A percentile compares a stretch with the other conserved stretches of the same genome.
These are phyloP conservation scores for Rhynchotus rufescens DNA, from an alignment of 2,797 vertebrate genomes.

Conservation along the genomic window DNA sequence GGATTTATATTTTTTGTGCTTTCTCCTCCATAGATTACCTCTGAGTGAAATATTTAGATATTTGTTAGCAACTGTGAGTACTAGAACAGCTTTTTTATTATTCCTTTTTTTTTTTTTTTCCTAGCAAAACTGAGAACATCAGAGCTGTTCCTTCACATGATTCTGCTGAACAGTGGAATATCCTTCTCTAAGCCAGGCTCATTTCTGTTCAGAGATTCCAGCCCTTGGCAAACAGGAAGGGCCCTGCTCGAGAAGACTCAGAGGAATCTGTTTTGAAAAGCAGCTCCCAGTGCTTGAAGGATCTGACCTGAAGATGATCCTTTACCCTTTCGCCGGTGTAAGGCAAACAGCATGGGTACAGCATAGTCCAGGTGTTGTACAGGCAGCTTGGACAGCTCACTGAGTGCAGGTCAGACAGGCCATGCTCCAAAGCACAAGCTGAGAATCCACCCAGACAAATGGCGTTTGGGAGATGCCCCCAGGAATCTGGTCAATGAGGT, in stretches of 20 bases:
- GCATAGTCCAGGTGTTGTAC: fast-evolving
- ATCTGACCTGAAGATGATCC: neutral
- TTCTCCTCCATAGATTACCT: neutral
- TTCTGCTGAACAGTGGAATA: fast-evolving
- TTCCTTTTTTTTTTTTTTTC: no score
- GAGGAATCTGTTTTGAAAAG: neutral
- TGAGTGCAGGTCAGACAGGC: neutral
- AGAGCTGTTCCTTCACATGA: neutral
- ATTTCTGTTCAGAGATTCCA: neutral
- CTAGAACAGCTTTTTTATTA: neutral
- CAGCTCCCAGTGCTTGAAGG: neutral
- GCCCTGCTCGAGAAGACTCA: neutral
- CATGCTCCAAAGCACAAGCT: neutral
- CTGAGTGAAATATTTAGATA: neutral
- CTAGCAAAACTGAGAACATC: neutral
- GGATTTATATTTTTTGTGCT: neutral
- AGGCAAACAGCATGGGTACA: fast-evolving
- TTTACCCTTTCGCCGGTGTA: neutral
- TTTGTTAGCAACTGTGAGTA: neutral
- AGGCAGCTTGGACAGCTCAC: neutral
- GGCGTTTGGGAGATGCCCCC: no score
- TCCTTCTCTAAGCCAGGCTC: neutral
- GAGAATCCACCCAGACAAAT: no score
- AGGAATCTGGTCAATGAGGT: no score
- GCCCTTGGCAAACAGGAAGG: neutral